phyloP scores from a whole-genome alignment of 2,888 invertebrate genomes.

The Labia minor region DNA sequence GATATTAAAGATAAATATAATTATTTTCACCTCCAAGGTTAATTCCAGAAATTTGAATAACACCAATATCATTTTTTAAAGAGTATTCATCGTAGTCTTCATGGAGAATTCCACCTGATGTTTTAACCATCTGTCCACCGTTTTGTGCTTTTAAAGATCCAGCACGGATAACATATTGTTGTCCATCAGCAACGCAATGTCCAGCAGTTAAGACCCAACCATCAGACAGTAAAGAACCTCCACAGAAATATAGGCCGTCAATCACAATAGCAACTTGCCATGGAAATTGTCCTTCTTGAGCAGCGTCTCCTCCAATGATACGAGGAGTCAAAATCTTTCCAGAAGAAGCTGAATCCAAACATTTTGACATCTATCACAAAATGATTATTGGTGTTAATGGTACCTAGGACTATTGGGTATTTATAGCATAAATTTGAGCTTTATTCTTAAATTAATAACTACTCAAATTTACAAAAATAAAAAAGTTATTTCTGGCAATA shows the following conservation, averaged over 20 bases:
- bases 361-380: too few relatives aligned
- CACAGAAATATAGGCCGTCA: slow-evolving; percentile 15
- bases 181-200: background rate
- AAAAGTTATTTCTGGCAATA: too few relatives aligned
- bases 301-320: slow-evolving; percentile 8
- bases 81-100: background rate
- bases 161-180: background rate
- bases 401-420: too few relatives aligned
- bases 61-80: background rate
- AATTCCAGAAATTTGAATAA: background rate
- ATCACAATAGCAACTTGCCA: slow-evolving; percentile 17
- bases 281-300: slow-evolving; percentile 18
- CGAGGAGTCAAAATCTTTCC: background rate
- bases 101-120: background rate
- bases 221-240: slow-evolving; percentile 15
- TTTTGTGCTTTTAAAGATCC: background rate
- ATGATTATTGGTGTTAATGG: too few relatives aligned
- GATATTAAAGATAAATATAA: too few relatives aligned
- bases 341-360: background rate
- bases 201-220: slow-evolving; percentile 19
- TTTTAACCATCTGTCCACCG: background rate
- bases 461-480: too few relatives aligned
- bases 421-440: too few relatives aligned
- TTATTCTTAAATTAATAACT: too few relatives aligned
- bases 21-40: background rate